Base-by-base conservation (phyloP, 2,888 invertebrate species). In the Lithophane leautieri region DNA sequence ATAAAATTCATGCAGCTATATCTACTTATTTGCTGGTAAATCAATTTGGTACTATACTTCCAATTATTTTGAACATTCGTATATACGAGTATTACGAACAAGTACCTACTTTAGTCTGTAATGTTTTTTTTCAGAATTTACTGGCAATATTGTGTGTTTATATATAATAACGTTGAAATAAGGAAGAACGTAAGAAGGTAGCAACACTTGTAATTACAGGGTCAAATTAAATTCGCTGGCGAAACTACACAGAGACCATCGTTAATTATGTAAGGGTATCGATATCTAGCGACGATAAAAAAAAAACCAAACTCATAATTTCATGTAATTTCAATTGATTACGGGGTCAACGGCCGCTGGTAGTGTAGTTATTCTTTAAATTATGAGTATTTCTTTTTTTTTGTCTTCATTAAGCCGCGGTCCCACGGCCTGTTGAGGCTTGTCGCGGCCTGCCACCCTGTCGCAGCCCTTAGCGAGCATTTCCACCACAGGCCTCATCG, bases 1-100 rank as follows among this genome's bases (percentile, higher is more conserved):
- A 52, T 60, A 42, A 9, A 67, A 66, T 12, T 60, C 50, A 61
- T 47, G 34, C 62, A 22, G 50, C n/a, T n/a, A 40, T 34, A 47
- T 14, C 28, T 65, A 34, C 34, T 34, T 34, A 34, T 56, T 56
- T 61, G 54, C 44, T 68, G 61, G 78, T 78, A 82, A 82, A 82
- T 79, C 79, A 82, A 82, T 79, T 82, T 72, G 34, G 42, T 22
- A 42, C 28, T 58, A 58, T 58, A 62, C 6, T 70, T 67, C 16
- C 62, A 73, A 78, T 82, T 65, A 75, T 67, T 56, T 72, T 34
- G 2, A 63, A 66, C 71, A 78, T 58, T 52, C 19, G 1, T 62
- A 12, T 52, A 4, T 34, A 34, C 34, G 34, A 34, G 7, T 70
- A 25, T 25, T 63, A 60, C 25, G 7, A 76, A 42, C 34, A 50